A percentile compares a stretch with the other conserved stretches of the same genome.
Conservation (phyloP, 2,888 invertebrate species). For the Saturnia pavonia region DNA sequence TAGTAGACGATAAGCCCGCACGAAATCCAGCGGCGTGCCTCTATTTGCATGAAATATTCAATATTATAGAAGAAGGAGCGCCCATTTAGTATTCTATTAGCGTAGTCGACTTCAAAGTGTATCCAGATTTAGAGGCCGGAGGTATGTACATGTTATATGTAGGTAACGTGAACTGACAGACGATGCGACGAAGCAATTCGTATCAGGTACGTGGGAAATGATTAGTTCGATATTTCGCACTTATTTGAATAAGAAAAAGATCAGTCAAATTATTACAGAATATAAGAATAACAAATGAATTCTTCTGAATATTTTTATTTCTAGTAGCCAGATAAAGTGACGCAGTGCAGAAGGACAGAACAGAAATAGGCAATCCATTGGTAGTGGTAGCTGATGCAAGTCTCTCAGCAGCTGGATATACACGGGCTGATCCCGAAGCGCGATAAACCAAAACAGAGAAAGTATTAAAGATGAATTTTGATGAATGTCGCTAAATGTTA, state of each 20-base stretch:
- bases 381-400: no score
- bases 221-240: background rate
- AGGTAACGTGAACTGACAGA: background rate
- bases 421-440: no score
- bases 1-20: background rate
- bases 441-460: no score
- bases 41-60: constrained; percentile 51
- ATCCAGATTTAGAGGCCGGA: constrained; percentile 21
- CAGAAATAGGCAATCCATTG: no score
- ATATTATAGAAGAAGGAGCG: constrained; percentile 35
- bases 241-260: no score
- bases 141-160: background rate
- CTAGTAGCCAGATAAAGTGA: no score
- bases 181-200: background rate
- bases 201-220: background rate
- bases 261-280: background rate
- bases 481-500: no score
- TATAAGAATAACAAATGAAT: no score
- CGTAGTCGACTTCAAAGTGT: constrained; percentile 38
- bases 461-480: no score
- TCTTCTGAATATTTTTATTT: no score
- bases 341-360: no score
- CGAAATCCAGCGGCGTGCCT: constrained; percentile 31
- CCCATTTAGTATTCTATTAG: constrained; percentile 53
- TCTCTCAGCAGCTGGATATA: no score